Base-by-base conservation (phyloP, 2,888 invertebrate genomes). In the Scaeva pyrastri region DNA sequence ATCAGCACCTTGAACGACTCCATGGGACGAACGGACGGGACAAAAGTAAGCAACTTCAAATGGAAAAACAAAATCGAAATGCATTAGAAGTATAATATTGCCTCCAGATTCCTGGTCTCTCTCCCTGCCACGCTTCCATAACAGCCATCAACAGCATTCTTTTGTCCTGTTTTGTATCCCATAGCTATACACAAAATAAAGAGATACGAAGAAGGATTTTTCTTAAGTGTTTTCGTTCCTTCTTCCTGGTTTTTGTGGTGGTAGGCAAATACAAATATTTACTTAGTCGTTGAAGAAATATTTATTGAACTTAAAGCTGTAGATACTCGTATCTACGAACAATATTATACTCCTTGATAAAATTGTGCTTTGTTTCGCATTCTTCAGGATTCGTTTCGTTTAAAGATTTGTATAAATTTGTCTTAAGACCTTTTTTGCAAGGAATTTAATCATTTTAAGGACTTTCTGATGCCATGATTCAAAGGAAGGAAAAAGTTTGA, bases 261-360 rank as follows among this genome's bases (percentile, higher is more conserved):
- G n/a, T n/a, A n/a, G n/a, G n/a, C n/a, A 31, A 31, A 48, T 19
- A 19, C 19, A 78, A 64, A 78, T 78, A 72, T 78, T 72, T 71
- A 19, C 16, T 55, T 23, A 36, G 64, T 11, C 39, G 62, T 45
- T 62, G 60, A 43, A 21, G 36, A 72, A 55, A 72, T n/a, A n/a
- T 56, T 56, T 71, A 39, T 50, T 64, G 78, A 60, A 64, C 60
- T 68, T 39, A 26, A 76, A 70, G 39, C 52, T 31, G 31, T n/a
- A n/a, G n/a, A n/a, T n/a, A n/a, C n/a, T n/a, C n/a, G n/a, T n/a
- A n/a, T n/a, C n/a, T n/a, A n/a, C n/a, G n/a, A n/a, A n/a, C n/a
- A n/a, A n/a, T n/a, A n/a, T n/a, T n/a, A n/a, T n/a, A n/a, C n/a
- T n/a, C n/a, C n/a, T n/a, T n/a, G n/a, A n/a, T n/a, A n/a, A 31